phyloP scores from a whole-genome alignment of 2,888 invertebrate genomes.

The Epinotia bilunana region DNA sequence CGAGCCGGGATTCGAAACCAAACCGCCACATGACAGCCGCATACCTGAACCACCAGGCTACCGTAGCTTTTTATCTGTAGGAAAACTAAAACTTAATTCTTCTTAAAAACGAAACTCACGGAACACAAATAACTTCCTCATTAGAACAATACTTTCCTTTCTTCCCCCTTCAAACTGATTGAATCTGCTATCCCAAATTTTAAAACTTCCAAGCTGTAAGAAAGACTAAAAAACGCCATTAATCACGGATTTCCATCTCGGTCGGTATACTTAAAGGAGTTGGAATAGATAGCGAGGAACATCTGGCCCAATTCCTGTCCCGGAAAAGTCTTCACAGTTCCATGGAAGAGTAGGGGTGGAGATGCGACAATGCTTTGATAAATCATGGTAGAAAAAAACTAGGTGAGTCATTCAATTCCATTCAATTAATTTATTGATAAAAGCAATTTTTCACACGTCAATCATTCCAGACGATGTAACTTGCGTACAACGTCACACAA shows the following conservation, averaged over 20 bases:
- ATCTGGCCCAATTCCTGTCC: conserved; percentile 24
- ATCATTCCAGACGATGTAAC: no score
- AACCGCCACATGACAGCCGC: no score
- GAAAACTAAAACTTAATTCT: no score
- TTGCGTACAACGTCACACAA: no score
- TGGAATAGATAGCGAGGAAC: conserved; percentile 18
- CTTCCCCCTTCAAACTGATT: conserved; percentile 1
- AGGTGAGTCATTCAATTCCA: no score
- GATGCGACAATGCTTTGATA: neutral
- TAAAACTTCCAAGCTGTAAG: conserved; percentile 12
- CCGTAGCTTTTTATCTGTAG: no score
- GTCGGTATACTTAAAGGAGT: conserved; percentile 21
- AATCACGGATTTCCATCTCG: conserved; percentile 38
- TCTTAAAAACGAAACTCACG: no score
- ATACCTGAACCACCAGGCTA: no score
- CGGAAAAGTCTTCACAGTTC: neutral
- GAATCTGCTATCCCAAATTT: conserved; percentile 5
- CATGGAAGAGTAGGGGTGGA: neutral
- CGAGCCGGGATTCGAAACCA: no score
- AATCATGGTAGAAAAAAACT: no score
- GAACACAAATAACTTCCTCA: neutral
- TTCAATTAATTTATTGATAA: no score
- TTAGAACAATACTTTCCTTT: neutral
- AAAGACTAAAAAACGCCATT: conserved; percentile 20
- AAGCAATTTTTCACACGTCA: no score